Evolutionary conservation across 2,888 invertebrate genomes (phyloP).

Genomic region (Mellilla xanthometata): DNA sequence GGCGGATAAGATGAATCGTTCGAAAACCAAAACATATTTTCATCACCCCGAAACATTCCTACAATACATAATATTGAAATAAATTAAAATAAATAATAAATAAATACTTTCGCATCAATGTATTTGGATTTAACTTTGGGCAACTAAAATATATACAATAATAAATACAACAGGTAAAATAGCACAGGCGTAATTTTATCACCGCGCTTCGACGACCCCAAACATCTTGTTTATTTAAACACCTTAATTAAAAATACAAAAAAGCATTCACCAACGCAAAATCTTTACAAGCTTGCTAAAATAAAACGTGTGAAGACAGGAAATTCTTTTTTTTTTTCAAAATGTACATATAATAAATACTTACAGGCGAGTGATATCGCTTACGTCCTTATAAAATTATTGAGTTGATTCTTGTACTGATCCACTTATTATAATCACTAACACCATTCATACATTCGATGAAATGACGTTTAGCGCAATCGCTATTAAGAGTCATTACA

Average conservation of each 20-base stretch:
- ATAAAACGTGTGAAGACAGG: slow-evolving; percentile 52
- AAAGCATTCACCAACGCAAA: slow-evolving; percentile 60
- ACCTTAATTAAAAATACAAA: slow-evolving; percentile 45
- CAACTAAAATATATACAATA: slow-evolving; percentile 77
- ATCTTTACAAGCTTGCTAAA: slow-evolving; percentile 65
- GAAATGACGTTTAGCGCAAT: too few species aligned
- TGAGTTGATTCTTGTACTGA: slow-evolving; percentile 30
- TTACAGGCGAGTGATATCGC: slow-evolving; percentile 66
- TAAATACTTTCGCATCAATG: slow-evolving; percentile 57
- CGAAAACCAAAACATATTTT: slow-evolving; percentile 48
- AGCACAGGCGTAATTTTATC: slow-evolving; percentile 47
- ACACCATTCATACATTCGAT: too few species aligned
- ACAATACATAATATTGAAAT: slow-evolving; percentile 52
- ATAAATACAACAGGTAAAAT: slow-evolving; percentile 42
- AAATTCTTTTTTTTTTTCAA: slow-evolving; percentile 55
- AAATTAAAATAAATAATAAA: slow-evolving; percentile 42
- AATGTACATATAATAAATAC: slow-evolving; percentile 77
- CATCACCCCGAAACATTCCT: slow-evolving; percentile 44
- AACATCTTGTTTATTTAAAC: slow-evolving; percentile 22
- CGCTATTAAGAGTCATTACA: too few species aligned
- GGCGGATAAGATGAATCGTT: slow-evolving; percentile 34
- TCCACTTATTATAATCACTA: too few species aligned
- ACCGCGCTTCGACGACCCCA: slow-evolving; percentile 31
- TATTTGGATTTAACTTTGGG: slow-evolving; percentile 76
- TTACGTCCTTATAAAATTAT: slow-evolving; percentile 30